Percentiles rank a stretch among this genome's conserved stretches.
Conservation (phyloP, 1,140 invertebrate genomes). For the Pseudomyrmex dendroicus region DNA sequence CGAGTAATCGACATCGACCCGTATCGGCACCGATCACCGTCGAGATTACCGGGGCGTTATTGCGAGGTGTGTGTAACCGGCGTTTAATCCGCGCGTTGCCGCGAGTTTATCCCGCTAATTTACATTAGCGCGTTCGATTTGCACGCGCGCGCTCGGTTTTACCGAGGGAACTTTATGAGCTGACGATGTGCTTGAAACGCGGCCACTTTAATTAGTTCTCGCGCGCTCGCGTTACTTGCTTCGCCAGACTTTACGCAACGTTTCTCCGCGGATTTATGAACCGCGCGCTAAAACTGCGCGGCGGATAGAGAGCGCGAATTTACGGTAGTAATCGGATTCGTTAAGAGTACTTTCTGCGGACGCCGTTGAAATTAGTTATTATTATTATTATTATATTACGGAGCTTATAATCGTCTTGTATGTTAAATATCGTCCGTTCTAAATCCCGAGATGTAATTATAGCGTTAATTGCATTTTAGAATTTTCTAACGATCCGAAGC, state of each 20-base stretch:
- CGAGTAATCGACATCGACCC: neutral
- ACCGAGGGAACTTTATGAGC: slow-evolving; percentile 10
- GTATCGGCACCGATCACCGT: slow-evolving; percentile 11
- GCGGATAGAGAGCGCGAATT: slow-evolving; percentile 6
- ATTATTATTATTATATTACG: neutral
- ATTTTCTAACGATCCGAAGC: neutral
- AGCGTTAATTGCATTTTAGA: no score
- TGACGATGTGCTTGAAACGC: slow-evolving; percentile 33
- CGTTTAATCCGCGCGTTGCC: slow-evolving; percentile 62
- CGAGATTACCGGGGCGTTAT: slow-evolving; percentile 32
- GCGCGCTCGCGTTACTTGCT: slow-evolving; percentile 10
- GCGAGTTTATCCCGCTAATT: slow-evolving; percentile 64
- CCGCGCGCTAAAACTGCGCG: neutral
- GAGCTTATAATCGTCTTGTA: slow-evolving; percentile 1
- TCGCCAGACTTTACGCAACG: slow-evolving; percentile 20
- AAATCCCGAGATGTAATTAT: no score
- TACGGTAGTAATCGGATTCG: slow-evolving; percentile 37
- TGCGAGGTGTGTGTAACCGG: slow-evolving; percentile 64
- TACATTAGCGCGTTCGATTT: slow-evolving; percentile 57
- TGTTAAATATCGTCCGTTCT: no score
- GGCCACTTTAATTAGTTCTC: slow-evolving; percentile 37
- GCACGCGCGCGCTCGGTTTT: slow-evolving; percentile 6
- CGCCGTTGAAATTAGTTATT: neutral
- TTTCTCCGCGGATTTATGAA: slow-evolving; percentile 49
- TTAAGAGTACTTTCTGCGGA: slow-evolving; percentile 3